Percentiles rank a stretch among this genome's conserved stretches.
Conservation (phyloP, 92 coral and sea anemone genomes). For the Palythoa grandis region DNA sequence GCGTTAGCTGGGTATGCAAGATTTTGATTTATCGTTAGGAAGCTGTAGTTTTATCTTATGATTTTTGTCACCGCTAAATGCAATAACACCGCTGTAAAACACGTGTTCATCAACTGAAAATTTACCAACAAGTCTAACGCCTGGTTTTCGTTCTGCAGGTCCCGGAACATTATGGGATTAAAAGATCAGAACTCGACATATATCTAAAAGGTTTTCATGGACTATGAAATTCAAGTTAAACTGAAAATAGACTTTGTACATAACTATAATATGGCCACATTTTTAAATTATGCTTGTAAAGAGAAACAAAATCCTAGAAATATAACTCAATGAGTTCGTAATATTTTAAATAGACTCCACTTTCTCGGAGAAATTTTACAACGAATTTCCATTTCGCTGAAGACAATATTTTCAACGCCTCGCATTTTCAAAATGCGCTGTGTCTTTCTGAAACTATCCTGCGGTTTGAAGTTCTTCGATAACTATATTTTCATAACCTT, state of each 20-base stretch:
- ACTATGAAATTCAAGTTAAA: conserved; percentile 33
- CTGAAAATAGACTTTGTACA: conserved; percentile 40
- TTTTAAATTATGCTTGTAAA: conserved; percentile 43
- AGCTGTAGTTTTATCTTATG: conserved; percentile 10
- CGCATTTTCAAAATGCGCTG: conserved; percentile 34
- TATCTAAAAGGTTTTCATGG: conserved; percentile 89
- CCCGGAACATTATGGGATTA: conserved; percentile 90
- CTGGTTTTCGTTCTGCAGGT: conserved; percentile 54
- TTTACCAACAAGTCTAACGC: conserved; percentile 15
- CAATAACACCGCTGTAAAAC: conserved; percentile 14
- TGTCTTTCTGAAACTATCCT: not conserved
- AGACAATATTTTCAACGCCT: conserved; percentile 11
- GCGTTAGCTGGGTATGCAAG: not conserved
- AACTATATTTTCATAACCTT: conserved; percentile 2
- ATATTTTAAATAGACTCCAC: conserved; percentile 16
- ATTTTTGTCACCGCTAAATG: conserved; percentile 20
- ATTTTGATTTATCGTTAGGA: conserved; percentile 18
- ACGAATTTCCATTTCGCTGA: not conserved
- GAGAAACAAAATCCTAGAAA: conserved; percentile 25
- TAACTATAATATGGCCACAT: conserved; percentile 35
- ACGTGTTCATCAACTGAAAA: conserved; percentile 25
- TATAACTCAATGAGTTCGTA: conserved; percentile 37
- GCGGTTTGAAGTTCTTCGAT: not conserved
- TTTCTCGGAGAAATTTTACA: conserved; percentile 7
- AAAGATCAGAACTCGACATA: conserved; percentile 87